phyloP scores from a whole-genome alignment of 2,888 invertebrate species.

The Ochropacha duplaris region DNA sequence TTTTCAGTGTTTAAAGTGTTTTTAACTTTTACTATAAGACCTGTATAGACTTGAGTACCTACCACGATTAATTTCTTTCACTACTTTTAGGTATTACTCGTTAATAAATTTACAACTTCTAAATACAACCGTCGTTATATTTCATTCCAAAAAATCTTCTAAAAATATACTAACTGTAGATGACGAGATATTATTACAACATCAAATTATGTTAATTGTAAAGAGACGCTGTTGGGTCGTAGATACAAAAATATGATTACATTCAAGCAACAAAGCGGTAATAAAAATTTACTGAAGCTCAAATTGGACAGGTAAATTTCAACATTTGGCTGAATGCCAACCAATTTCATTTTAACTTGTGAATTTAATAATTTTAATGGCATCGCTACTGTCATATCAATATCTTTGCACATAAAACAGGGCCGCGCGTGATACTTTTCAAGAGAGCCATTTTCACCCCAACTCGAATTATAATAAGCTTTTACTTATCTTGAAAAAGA shows the following conservation, averaged over 20 bases:
- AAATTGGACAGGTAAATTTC: slow-evolving; percentile 34
- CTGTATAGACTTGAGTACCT: no score
- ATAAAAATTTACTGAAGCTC: slow-evolving; percentile 20
- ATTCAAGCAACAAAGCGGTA: slow-evolving; percentile 5
- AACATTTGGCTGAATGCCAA: slow-evolving; percentile 34
- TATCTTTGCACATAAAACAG: slow-evolving; percentile 1
- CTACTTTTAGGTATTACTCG: no score
- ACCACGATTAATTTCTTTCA: no score
- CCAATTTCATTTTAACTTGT: slow-evolving; percentile 28
- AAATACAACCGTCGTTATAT: no score
- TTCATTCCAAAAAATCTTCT: no score
- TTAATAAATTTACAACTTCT: no score
- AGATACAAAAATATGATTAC: background rate
- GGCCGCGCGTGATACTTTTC: slow-evolving; percentile 7
- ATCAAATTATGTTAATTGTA: background rate
- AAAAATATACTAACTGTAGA: no score
- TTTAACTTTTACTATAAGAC: no score
- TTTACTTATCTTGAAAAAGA: slow-evolving; percentile 25
- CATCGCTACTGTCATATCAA: slow-evolving; percentile 5
- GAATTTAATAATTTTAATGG: slow-evolving; percentile 33
- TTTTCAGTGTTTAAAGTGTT: no score
- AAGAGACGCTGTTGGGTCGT: background rate
- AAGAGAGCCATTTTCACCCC: slow-evolving; percentile 9
- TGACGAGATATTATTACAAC: no score
- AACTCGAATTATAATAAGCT: slow-evolving; percentile 16